These are phyloP conservation scores for Gyrodactylus salaris DNA, from an alignment of 1,140 invertebrate species.

Conservation along the genomic window DNA sequence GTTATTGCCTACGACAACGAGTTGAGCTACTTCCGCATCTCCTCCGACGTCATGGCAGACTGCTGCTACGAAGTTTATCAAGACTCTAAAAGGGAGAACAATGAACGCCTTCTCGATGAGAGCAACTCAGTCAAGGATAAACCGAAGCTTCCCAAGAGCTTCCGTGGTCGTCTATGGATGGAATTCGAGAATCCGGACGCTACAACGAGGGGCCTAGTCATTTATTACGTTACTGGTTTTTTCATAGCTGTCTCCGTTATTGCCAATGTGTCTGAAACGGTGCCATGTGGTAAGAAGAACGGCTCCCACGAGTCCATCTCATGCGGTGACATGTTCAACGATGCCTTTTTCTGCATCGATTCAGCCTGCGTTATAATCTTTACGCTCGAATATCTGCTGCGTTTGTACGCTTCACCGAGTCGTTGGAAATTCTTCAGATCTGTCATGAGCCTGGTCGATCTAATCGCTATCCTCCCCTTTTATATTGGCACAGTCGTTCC, in stretches of 20 bases:
- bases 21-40: constrained; percentile 83
- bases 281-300: constrained; percentile 37
- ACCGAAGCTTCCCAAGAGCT: constrained; percentile 27
- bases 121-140: constrained; percentile 25
- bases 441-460: constrained; percentile 96
- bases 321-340: constrained; percentile 82
- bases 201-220: constrained; percentile 78
- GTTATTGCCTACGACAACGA: constrained; percentile 93
- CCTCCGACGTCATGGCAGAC: constrained; percentile 79
- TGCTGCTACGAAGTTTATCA: constrained; percentile 96
- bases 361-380: constrained; percentile 99
- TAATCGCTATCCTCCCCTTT: constrained; percentile 91
- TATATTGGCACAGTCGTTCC: constrained; percentile 85
- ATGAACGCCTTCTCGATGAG: constrained; percentile 87
- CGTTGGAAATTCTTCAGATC: constrained; percentile 79
- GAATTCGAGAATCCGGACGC: constrained; percentile 98
- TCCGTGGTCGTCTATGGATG: constrained; percentile 86
- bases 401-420: constrained; percentile 81
- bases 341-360: constrained; percentile 89
- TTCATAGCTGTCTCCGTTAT: constrained; percentile 96
- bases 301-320: constrained; percentile 42
- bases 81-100: constrained; percentile 85
- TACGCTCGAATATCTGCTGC: constrained; percentile 81
- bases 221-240: constrained; percentile 98
- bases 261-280: constrained; percentile 91